Base-by-base conservation (phyloP, 35 echinoderm and acorn worm genomes). In the Lytechinus pictus region DNA sequence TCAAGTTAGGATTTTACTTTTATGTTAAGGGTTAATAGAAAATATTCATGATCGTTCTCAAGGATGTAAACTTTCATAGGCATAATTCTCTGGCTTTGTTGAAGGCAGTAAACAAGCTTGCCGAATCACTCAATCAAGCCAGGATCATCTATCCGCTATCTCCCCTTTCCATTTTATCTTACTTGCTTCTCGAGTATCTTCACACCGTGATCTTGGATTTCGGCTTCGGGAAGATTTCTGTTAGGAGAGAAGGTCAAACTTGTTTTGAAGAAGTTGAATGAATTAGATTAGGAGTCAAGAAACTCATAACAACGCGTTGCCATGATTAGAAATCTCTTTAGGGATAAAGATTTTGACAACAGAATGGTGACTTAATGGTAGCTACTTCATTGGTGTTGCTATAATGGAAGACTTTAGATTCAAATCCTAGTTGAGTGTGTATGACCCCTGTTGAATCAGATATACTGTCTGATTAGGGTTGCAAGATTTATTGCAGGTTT, bases 211-310 rank as follows among this genome's bases (percentile, higher is more conserved):
- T 79, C 66, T 79, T 79, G 66, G 66, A 79, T 79, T 79, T 79
- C 66, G 66, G 66, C 16, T 79, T 79, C 66, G 21, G 66, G 66
- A 79, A 79, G 66, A 79, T n/a, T 79, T 79, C 66, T 79, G 66
- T 79, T 79, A 79, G 66, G 66, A n/a, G 66, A 79, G 66, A 79
- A 79, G 66, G 66, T 79, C 66, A 79, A 79, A 79, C 12, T 79
- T 79, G 66, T 79, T 79, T 79, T 79, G 66, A n/a, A 79, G n/a
- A 79, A 24, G 33, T 79, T 79, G 4, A 79, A n/a, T 79, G 66
- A 79, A 79, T 16, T 24, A 60, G 57, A 60, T 44, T 44, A 44
- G n/a, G 19, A 79, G 19, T n/a, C 8, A 79, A 24, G 66, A 79
- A 79, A 13, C 61, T 21, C 14, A 72, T 5, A 72, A 79, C 66